Evolutionary conservation across 2,888 invertebrate genomes (phyloP).

Genomic region (Pristionchus entomophagus): DNA sequence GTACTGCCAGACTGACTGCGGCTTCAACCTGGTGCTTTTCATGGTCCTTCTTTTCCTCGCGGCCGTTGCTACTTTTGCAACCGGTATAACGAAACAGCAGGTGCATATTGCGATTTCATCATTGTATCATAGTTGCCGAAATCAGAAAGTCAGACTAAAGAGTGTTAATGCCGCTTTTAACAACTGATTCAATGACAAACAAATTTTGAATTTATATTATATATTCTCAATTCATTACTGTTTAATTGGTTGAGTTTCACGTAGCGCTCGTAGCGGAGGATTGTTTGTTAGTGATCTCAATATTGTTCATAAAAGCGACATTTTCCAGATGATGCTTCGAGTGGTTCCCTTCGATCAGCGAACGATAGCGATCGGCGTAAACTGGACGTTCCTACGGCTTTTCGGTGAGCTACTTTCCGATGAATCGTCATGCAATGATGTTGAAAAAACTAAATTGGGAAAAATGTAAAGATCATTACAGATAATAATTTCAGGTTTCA

Average conservation of each 20-base stretch:
- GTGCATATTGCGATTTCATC: conserved; percentile 52
- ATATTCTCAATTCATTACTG: no score
- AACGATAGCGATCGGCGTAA: conserved; percentile 73
- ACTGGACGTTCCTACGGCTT: conserved; percentile 74
- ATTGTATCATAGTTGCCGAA: no score
- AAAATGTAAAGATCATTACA: no score
- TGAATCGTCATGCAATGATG: no score
- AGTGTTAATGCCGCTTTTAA: no score
- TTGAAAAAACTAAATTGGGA: neutral
- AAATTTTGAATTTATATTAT: no score
- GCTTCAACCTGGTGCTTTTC: conserved; percentile 67
- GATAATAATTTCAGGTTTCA: conserved; percentile 73
- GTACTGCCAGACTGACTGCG: conserved; percentile 68
- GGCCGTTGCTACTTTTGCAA: conserved; percentile 73
- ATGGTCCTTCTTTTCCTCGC: conserved; percentile 71
- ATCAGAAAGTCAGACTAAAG: no score
- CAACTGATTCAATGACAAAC: no score
- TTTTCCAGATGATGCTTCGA: conserved; percentile 57
- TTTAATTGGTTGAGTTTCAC: neutral
- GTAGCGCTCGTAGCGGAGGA: neutral
- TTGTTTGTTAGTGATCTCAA: neutral
- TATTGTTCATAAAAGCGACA: neutral
- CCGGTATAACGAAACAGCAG: conserved; percentile 74
- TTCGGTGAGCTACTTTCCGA: conserved; percentile 60
- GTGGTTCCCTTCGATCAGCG: conserved; percentile 75